These are phyloP conservation scores for Drosophila mayaguana DNA, from an alignment of 2,888 invertebrate genomes.

Conservation along the genomic window DNA sequence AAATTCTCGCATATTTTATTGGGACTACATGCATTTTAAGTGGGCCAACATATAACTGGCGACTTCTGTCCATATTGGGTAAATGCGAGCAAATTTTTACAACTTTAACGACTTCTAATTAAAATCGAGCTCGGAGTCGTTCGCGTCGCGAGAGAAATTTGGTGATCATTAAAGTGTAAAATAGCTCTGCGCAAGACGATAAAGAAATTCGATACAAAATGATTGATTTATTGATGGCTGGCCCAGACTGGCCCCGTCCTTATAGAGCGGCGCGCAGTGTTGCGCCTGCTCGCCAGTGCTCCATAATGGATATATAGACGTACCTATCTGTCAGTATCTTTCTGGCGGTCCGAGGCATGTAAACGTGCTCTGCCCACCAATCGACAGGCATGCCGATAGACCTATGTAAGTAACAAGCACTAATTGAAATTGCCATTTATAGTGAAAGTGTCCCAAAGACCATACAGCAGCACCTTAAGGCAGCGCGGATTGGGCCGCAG, in stretches of 20 bases:
- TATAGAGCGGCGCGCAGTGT: slow-evolving; percentile 34
- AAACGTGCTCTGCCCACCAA: slow-evolving; percentile 74
- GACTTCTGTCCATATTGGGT: slow-evolving; percentile 42
- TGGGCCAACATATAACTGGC: slow-evolving; percentile 24
- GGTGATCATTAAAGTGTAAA: slow-evolving; percentile 79
- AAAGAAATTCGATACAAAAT: slow-evolving; percentile 59
- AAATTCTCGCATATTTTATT: slow-evolving; percentile 1
- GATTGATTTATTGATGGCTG: slow-evolving; percentile 74
- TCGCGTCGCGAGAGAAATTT: slow-evolving; percentile 48
- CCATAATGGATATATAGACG: slow-evolving; percentile 48
- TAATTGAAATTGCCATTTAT: slow-evolving; percentile 79
- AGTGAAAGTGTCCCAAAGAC: slow-evolving; percentile 72
- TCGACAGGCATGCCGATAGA: slow-evolving; percentile 57
- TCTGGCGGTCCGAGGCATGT: slow-evolving; percentile 32
- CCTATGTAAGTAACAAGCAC: slow-evolving; percentile 61
- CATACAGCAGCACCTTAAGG: slow-evolving; percentile 63
- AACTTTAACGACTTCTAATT: slow-evolving; percentile 79
- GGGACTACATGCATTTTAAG: slow-evolving; percentile 8
- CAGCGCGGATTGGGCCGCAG: slow-evolving; percentile 32
- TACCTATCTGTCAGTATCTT: slow-evolving; percentile 47
- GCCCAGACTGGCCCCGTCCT: slow-evolving; percentile 39
- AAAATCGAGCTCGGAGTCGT: slow-evolving; percentile 66
- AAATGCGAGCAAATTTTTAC: slow-evolving; percentile 74
- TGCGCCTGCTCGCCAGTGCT: slow-evolving; percentile 15
- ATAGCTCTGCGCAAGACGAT: slow-evolving; percentile 47